A percentile compares a stretch with the other conserved stretches of the same genome.
Conservation (phyloP, 2,113 vertebrate genomes). For the Rhea americana region DNA sequence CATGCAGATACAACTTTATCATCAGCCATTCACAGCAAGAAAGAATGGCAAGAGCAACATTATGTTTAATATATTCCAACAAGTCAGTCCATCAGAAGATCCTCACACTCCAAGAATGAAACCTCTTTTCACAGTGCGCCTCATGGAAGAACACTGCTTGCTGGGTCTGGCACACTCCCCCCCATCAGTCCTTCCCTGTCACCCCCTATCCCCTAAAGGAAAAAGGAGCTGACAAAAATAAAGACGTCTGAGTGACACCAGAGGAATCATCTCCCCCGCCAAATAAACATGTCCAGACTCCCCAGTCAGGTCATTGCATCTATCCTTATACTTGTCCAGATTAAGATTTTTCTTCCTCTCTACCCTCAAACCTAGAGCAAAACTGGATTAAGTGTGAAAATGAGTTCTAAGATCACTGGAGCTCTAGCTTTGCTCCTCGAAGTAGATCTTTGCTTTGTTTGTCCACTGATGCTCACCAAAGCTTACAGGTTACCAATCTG, state of each 20-base stretch:
- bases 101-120: not conserved
- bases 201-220: too few relatives aligned
- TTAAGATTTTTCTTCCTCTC: not conserved
- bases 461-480: rapidly evolving
- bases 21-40: not conserved
- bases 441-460: not conserved
- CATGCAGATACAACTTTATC: not conserved
- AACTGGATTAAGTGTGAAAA: not conserved
- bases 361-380: not conserved
- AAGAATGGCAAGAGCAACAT: not conserved
- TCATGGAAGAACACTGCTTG: not conserved
- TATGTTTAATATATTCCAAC: not conserved
- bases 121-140: not conserved
- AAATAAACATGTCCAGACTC: not conserved
- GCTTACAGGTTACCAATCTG: rapidly evolving
- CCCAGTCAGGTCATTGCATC: not conserved
- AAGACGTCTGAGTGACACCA: not conserved
- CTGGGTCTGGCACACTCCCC: not conserved
- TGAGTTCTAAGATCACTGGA: not conserved
- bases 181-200: too few relatives aligned
- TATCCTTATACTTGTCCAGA: not conserved
- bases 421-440: not conserved
- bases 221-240: not conserved
- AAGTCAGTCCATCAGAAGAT: not conserved
- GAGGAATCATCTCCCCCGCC: not conserved